Percentiles rank a stretch among this genome's conserved stretches.
Conservation (phyloP, 2,113 vertebrate genomes). For the Australoheros scitulus region DNA sequence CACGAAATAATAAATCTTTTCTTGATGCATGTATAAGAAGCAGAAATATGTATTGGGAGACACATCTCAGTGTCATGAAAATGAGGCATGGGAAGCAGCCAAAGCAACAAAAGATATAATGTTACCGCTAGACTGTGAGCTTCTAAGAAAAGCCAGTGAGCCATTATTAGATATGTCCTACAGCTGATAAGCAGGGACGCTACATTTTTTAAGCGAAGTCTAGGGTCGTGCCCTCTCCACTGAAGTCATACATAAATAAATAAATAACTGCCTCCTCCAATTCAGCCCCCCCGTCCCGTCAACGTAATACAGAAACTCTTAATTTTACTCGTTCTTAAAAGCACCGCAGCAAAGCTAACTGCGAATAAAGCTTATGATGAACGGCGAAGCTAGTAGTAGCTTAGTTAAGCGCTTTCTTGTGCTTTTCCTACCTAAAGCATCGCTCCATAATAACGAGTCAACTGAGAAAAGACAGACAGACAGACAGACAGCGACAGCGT, state of each 20-base stretch:
- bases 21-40: background rate
- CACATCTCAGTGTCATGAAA: background rate
- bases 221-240: background rate
- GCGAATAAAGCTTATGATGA: background rate
- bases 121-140: background rate
- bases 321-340: background rate
- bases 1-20: background rate
- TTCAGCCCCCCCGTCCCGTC: fast-evolving
- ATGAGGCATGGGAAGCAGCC: background rate
- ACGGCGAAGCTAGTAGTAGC: conserved; percentile 30
- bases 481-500: background rate
- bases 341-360: background rate
- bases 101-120: background rate
- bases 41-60: background rate
- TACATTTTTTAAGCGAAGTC: background rate
- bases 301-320: background rate
- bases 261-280: background rate
- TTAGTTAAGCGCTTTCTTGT: background rate
- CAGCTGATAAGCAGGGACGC: background rate
- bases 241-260: background rate
- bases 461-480: conserved; percentile 41
- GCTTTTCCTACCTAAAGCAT: conserved; percentile 59
- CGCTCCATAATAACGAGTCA: conserved; percentile 58
- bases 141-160: background rate
- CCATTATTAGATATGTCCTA: background rate